Base-by-base conservation (phyloP, 2,888 invertebrate species). In the Julus scanicus region DNA sequence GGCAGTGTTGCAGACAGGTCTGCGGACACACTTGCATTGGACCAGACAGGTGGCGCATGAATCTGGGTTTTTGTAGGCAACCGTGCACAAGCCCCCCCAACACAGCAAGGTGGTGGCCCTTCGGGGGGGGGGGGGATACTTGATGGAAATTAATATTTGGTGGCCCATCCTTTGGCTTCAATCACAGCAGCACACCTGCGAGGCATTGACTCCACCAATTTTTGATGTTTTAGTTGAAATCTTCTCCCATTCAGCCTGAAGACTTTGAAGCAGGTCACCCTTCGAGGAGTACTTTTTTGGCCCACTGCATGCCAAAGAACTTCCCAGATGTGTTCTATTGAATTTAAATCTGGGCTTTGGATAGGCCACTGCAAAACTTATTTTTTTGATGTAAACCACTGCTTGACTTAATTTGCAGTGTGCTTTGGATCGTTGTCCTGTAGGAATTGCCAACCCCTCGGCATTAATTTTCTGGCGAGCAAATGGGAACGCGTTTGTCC, bases 211-310 rank as follows among this genome's bases (percentile, higher is more conserved):
- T 63, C 63, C 3, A 63, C 63, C 63, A 63, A 3, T 63, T 63
- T 63, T 63, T 63, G 63, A 63, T 3, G 53, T 2, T 63, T n/a
- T 20, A 3, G 63, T 63, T 63, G 63, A 20, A 63, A 63, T 63
- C 63, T 63, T 63, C 3, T 20, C 63, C 63, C 63, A 63, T 63
- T 20, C n/a, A 3, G 3, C n/a, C 63, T 63, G 63, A n/a, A 63
- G 63, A 63, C 63, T 63, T 63, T 63, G 63, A 63, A 63, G 63
- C 63, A 63, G 63, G 63, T 63, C 9, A 63, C n/a, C 9, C 63
- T 20, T 63, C n/a, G 20, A 63, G 63, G 63, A 63, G 63, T 63
- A 20, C 63, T 63, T 63, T 63, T 63, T 63, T 63, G n/a, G 63
- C 63, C 63, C 17, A n/a, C n/a, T 4, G 63, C 63, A 63, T 6